phyloP scores from a whole-genome alignment of 1,140 invertebrate species.

The Calephelis nemesis region DNA sequence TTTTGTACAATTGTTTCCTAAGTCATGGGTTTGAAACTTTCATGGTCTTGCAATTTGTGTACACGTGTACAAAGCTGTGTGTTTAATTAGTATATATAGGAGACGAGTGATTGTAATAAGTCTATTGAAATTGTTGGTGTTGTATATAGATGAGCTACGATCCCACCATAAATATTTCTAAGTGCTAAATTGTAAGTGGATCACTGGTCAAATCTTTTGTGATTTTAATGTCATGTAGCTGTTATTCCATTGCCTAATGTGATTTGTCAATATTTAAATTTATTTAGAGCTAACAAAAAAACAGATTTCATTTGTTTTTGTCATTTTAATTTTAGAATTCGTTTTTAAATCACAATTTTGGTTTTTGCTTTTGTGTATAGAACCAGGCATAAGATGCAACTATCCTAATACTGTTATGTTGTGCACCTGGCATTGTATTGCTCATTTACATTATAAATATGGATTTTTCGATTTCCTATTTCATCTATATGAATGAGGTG shows the following conservation, averaged over 20 bases:
- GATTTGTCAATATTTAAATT: conserved; percentile 71
- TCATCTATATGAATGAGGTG: conserved; percentile 29
- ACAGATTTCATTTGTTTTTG: conserved; percentile 21
- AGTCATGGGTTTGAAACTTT: conserved; percentile 6
- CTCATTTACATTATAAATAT: conserved; percentile 27
- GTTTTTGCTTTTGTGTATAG: conserved; percentile 14
- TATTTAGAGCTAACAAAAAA: conserved; percentile 33
- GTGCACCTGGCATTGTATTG: conserved; percentile 19
- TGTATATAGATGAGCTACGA: conserved; percentile 77
- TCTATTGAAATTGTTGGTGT: conserved; percentile 74
- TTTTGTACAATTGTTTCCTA: conserved; percentile 40
- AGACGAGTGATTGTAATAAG: conserved; percentile 74
- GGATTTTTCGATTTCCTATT: conserved; percentile 46
- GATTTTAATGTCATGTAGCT: conserved; percentile 62
- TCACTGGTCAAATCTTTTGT: conserved; percentile 61
- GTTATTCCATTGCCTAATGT: conserved; percentile 75
- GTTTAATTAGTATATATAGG: conserved; percentile 54
- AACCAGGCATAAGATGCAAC: conserved; percentile 12
- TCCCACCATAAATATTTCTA: conserved; percentile 78
- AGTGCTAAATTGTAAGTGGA: conserved; percentile 75
- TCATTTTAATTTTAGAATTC: conserved; percentile 20
- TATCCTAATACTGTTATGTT: conserved; percentile 9
- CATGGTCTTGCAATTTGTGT: conserved; percentile 39
- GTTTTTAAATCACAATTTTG: conserved; percentile 10
- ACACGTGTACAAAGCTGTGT: conserved; percentile 43